These are phyloP conservation scores for Mustela nigripes DNA, from an alignment of 2,113 vertebrate genomes.

Conservation along the genomic window DNA sequence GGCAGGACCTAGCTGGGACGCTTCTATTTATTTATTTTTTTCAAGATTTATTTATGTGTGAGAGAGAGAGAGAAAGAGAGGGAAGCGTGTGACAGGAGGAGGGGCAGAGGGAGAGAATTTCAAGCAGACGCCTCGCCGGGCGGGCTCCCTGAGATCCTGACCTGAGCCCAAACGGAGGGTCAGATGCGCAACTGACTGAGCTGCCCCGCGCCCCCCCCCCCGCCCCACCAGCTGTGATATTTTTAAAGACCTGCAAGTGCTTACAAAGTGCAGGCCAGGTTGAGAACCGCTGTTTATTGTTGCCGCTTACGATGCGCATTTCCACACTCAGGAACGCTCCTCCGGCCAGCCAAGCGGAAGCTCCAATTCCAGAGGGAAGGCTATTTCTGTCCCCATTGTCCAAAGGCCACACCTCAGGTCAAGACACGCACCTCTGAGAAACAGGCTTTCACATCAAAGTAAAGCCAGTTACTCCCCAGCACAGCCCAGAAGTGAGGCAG, in stretches of 20 bases:
- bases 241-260: not conserved
- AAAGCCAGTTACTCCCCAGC: not conserved
- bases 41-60: not conserved
- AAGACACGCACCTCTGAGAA: not conserved
- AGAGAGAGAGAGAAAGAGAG: not conserved
- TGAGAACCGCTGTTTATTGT: not conserved
- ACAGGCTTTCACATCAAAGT: not conserved
- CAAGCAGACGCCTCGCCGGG: not conserved
- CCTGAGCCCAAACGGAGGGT: not conserved
- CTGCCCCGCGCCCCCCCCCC: too few relatives aligned
- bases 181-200: not conserved
- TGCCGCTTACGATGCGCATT: not conserved
- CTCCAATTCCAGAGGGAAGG: not conserved
- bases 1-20: fast-evolving
- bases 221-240: not conserved
- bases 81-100: not conserved
- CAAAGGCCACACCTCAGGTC: not conserved
- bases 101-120: not conserved
- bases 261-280: not conserved
- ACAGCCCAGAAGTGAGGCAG: not conserved
- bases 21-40: not conserved
- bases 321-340: not conserved
- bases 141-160: not conserved
- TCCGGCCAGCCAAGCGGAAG: not conserved
- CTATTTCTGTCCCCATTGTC: not conserved